phyloP scores from a whole-genome alignment of 1,140 invertebrate genomes.

The Periplaneta americana region DNA sequence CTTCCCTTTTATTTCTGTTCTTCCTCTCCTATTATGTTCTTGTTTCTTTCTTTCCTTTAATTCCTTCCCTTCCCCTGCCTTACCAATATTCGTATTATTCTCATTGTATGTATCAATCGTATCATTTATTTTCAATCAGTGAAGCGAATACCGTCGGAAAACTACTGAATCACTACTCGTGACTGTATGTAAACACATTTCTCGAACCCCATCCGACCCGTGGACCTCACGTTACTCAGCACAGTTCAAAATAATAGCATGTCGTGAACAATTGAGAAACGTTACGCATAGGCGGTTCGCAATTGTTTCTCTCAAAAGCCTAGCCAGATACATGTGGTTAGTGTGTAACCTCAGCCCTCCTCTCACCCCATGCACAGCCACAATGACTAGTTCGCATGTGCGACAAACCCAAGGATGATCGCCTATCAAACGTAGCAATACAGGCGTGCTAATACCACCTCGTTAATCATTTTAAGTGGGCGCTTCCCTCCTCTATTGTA shows the following conservation, averaged over 20 bases:
- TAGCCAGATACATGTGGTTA: not conserved
- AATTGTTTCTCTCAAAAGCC: not conserved
- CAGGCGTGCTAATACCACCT: not conserved
- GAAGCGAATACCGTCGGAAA: no score
- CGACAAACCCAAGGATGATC: not conserved
- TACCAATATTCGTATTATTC: no score
- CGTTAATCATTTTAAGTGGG: not conserved
- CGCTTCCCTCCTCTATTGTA: not conserved
- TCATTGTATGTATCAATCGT: no score
- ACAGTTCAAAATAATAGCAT: not conserved
- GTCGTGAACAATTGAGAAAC: not conserved
- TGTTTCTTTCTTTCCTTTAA: no score
- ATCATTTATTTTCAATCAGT: no score
- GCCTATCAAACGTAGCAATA: not conserved
- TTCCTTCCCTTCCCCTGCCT: no score
- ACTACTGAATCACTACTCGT: no score
- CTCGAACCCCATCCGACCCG: not conserved
- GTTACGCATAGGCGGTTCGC: not conserved
- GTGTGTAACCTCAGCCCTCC: not conserved
- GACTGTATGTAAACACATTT: no score
- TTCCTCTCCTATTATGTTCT: no score
- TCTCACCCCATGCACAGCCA: no score
- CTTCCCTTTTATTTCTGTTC: no score
- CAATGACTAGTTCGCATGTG: not conserved
- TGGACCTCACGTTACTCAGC: not conserved